A percentile compares a stretch with the other conserved stretches of the same genome.
Conservation (phyloP, 1,140 invertebrate genomes). For the Caenorhabditis tropicalis region DNA sequence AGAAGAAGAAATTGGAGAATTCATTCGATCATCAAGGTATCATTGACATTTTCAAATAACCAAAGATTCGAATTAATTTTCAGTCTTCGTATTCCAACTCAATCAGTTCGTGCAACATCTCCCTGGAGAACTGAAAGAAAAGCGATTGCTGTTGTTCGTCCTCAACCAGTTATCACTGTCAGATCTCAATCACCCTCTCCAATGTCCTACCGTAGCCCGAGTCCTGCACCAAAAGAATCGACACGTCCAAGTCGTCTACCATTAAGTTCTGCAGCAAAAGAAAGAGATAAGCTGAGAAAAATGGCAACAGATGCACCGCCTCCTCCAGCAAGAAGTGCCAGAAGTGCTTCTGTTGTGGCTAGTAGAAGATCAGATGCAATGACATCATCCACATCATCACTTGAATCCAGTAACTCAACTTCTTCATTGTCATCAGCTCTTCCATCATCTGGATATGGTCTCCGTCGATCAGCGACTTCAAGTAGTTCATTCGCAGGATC, state of each 20-base stretch:
- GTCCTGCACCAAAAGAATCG: not conserved
- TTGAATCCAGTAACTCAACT: constrained; percentile 23
- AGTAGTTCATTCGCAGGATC: constrained; percentile 28
- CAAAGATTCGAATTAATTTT: not conserved
- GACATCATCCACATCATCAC: constrained; percentile 19
- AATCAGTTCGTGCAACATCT: constrained; percentile 10
- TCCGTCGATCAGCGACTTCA: constrained; percentile 53
- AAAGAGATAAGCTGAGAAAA: constrained; percentile 1
- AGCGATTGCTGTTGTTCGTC: constrained; percentile 39
- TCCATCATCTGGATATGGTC: constrained; percentile 23
- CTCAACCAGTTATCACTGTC: constrained; percentile 41
- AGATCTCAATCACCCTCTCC: constrained; percentile 29
- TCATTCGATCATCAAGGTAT: constrained; percentile 29
- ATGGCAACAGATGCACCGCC: constrained; percentile 14
- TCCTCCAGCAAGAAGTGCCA: not conserved
- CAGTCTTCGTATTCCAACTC: not conserved
- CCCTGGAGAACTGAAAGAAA: constrained; percentile 43
- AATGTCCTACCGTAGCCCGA: not conserved
- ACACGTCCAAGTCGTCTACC: constrained; percentile 58
- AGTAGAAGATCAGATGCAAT: constrained; percentile 18
- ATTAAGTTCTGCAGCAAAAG: constrained; percentile 26
- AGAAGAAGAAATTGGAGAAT: constrained; percentile 58
- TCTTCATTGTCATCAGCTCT: constrained; percentile 38
- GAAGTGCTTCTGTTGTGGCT: not conserved
- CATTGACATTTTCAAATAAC: too few species aligned